Evolutionary conservation across 2,888 invertebrate genomes (phyloP), one percentile per base, ranked within the genome.

Genomic region (Dryococelus australis): DNA sequence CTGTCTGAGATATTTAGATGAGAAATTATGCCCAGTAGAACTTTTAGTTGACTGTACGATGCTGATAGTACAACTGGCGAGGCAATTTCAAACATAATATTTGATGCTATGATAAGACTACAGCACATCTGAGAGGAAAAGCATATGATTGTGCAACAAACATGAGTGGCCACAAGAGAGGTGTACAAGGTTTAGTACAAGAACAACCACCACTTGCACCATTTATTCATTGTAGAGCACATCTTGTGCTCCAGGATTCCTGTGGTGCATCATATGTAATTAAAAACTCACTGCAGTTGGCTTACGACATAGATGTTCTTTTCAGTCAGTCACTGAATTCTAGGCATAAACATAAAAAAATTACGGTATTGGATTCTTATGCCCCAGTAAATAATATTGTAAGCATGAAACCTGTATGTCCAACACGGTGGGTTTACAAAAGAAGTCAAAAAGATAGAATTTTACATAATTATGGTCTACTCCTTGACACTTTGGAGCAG

Each of bases 141-240:
- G 65, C 65, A 65, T 65, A 65, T 65, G 65, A 65, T 20, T 8
- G 65, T 20, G n/a, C 65, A 16, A 12, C 65, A 65, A 65, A 65
- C 65, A 65, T 65, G 65, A 65, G 65, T 65, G 65, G 65, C 65
- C 65, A 65, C 65, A 65, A 65, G n/a, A 65, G 16, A 65, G 65
- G 65, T 20, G 65, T 65, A 65, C 65, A 65, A 20, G 65, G 0
- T 65, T 8, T 65, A 24, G 65, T 65, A 24, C 6, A 65, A 65
- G 65, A 65, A 24, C 65, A 20, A 65, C 65, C 10, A 65, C 65
- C 65, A 65, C 65, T 65, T 65, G 65, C 65, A 65, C 65, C 65
- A 65, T 65, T 65, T 65, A 65, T 65, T 65, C 65, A 65, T 65
- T 65, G 65, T n/a, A 24, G 6, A 20, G 65, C 65, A 65, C 65